Evolutionary conservation across 2,113 vertebrate species (phyloP).

Genomic region (Rhegmatorhina hoffmannsi): DNA sequence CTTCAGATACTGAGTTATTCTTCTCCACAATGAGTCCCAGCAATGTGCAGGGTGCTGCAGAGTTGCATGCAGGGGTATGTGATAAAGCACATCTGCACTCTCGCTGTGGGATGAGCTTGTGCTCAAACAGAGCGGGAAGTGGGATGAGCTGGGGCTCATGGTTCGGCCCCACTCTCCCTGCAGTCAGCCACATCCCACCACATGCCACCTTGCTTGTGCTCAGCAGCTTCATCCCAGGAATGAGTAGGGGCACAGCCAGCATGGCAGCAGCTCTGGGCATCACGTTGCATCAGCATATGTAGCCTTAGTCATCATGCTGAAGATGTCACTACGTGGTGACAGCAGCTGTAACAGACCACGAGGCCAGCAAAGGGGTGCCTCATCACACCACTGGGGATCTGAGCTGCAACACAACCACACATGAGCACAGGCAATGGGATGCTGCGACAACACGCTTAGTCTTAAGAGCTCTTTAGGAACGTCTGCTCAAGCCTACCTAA

Average conservation of each 20-base stretch:
- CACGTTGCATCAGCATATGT: fast-evolving
- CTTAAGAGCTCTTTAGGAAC: not conserved
- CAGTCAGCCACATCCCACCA: not conserved
- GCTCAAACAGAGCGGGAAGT: not conserved
- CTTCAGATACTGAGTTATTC: not conserved
- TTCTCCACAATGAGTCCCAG: not conserved
- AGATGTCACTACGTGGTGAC: not conserved
- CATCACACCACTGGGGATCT: fast-evolving
- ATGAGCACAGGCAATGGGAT: fast-evolving
- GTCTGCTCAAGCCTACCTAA: not conserved
- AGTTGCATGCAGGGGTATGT: fast-evolving
- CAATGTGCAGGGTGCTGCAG: fast-evolving
- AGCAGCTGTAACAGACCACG: not conserved
- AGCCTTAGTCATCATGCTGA: fast-evolving
- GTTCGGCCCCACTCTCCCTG: not conserved
- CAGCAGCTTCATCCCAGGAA: not conserved
- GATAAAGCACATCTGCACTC: not conserved
- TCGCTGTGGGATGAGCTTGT: fast-evolving
- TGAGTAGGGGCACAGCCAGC: fast-evolving
- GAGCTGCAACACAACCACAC: fast-evolving
- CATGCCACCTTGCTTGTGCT: not conserved
- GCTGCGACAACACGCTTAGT: not conserved
- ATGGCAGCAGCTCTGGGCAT: not conserved
- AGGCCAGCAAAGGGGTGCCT: not conserved
- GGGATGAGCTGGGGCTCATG: not conserved